Evolutionary conservation across 2,113 vertebrate species (phyloP).

Genomic region (Mystacornis crossleyi): DNA sequence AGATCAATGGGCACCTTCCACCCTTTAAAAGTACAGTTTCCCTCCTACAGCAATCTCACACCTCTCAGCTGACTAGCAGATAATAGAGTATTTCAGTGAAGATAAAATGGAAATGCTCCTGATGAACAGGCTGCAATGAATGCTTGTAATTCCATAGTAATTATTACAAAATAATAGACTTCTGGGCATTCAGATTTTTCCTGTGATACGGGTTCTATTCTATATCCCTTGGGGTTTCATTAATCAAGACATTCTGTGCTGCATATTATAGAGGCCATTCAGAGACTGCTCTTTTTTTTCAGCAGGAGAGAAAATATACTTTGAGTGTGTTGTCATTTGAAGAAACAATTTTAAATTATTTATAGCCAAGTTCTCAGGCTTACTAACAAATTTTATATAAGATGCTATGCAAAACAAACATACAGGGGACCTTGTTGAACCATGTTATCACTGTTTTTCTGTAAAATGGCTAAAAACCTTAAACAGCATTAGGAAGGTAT

Average conservation of each 20-base stretch:
- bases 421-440: not conserved
- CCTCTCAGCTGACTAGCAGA: not conserved
- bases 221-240: not conserved
- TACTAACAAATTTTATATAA: not conserved
- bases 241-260: not conserved
- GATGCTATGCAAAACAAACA: not conserved
- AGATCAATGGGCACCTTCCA: not conserved
- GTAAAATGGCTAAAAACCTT: not conserved
- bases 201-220: not conserved
- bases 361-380: not conserved
- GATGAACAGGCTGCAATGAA: not conserved
- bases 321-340: not conserved
- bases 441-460: not conserved
- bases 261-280: not conserved
- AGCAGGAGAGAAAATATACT: not conserved
- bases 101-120: not conserved
- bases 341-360: not conserved
- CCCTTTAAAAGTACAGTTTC: not conserved
- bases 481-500: not conserved
- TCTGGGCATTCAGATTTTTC: not conserved
- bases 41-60: not conserved
- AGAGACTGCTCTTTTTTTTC: not conserved
- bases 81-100: not conserved
- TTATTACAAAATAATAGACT: not conserved
- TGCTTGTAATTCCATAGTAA: not conserved